A percentile compares a stretch with the other conserved stretches of the same genome.
Conservation (phyloP, 2,888 invertebrate genomes). For the Keiferia lycopersicella region DNA sequence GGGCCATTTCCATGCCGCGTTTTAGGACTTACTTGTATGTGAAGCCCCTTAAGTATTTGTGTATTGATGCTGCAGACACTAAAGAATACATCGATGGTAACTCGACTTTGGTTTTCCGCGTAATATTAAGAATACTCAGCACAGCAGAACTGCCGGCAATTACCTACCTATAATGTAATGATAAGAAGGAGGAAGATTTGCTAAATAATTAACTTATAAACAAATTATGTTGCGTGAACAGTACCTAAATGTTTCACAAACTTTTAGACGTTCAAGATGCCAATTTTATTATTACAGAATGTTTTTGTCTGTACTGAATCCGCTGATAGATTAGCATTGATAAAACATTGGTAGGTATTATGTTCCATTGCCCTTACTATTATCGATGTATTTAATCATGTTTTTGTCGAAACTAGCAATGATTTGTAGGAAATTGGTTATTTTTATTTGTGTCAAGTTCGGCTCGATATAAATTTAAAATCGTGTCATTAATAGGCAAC, state of each 20-base stretch:
- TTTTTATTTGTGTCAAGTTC: conserved; percentile 27
- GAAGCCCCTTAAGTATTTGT: no score
- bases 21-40: no score
- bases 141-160: no score
- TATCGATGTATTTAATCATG: conserved; percentile 44
- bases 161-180: no score
- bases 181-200: no score
- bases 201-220: no score
- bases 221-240: no score
- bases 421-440: conserved; percentile 8
- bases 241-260: background rate
- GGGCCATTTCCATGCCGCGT: no score
- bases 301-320: conserved; percentile 11
- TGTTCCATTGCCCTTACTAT: conserved; percentile 67
- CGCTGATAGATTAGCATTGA: conserved; percentile 45
- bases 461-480: background rate
- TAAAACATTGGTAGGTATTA: conserved; percentile 56
- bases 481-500: background rate
- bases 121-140: no score
- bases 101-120: no score
- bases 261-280: background rate
- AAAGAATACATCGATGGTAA: no score
- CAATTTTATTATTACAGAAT: conserved; percentile 16
- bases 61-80: no score
- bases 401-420: background rate